phyloP scores from a whole-genome alignment of 2,888 invertebrate species.

The Ophion ellenae region DNA sequence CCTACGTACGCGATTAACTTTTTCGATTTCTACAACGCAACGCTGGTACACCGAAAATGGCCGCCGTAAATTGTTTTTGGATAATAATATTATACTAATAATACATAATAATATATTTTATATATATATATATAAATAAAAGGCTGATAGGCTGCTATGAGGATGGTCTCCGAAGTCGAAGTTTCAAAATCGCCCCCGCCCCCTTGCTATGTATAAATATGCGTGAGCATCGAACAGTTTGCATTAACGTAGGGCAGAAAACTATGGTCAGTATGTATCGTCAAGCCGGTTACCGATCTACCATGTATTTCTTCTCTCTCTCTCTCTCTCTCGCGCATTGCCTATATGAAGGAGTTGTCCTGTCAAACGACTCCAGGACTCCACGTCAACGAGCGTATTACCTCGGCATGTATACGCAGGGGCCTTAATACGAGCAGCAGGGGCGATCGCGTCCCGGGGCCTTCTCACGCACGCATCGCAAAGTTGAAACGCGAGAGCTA shows the following conservation, averaged over 20 bases:
- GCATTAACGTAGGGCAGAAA: conserved; percentile 16
- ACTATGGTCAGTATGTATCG: conserved; percentile 31
- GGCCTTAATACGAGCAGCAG: conserved; percentile 57
- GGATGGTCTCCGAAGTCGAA: neutral
- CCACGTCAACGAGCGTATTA: conserved; percentile 73
- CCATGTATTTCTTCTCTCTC: conserved; percentile 53
- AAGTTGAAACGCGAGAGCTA: conserved; percentile 40
- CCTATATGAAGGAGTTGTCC: conserved; percentile 77
- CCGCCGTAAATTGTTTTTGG: neutral
- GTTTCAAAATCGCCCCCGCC: neutral
- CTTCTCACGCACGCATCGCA: conserved; percentile 40
- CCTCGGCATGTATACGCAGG: conserved; percentile 53
- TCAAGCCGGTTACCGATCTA: conserved; percentile 45
- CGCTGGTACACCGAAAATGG: neutral
- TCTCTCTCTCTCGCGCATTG: conserved; percentile 69
- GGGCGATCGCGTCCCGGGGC: conserved; percentile 44
- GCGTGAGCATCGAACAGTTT: conserved; percentile 12
- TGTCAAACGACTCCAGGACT: conserved; percentile 75
- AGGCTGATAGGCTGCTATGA: neutral
- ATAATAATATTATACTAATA: no score
- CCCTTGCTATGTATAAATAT: neutral
- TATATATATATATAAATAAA: no score
- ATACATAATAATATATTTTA: no score
- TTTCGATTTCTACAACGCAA: no score
- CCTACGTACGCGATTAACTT: no score